Conservation (phyloP, 2,888 invertebrate genomes). For the Limenitis camilla region DNA sequence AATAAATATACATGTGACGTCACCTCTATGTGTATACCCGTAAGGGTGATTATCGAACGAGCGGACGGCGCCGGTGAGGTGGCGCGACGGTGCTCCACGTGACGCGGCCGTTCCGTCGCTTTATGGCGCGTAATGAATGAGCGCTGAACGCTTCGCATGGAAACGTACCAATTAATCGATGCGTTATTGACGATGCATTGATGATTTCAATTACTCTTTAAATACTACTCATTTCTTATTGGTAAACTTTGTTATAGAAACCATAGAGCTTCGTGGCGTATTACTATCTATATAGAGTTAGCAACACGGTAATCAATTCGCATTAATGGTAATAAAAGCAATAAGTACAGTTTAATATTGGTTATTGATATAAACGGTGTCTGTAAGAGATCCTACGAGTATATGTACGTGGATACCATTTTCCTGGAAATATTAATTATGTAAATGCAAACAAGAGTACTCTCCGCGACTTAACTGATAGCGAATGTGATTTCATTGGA, state of each 20-base stretch:
- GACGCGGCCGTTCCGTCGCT: slow-evolving; percentile 16
- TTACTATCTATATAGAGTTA: no score
- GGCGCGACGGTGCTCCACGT: background rate
- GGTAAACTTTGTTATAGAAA: no score
- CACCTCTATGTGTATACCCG: background rate
- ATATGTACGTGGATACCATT: background rate
- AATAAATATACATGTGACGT: background rate
- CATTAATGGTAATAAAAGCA: no score
- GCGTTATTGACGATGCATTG: slow-evolving; percentile 16
- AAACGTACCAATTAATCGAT: slow-evolving; percentile 22
- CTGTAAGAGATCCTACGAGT: no score
- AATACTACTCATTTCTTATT: background rate
- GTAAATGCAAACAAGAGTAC: slow-evolving; percentile 41
- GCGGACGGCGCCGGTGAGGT: background rate
- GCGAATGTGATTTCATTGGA: slow-evolving; percentile 19
- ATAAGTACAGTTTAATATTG: no score
- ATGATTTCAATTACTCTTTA: slow-evolving; percentile 3
- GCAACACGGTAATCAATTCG: no score
- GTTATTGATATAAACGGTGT: no score
- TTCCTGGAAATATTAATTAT: slow-evolving; percentile 42
- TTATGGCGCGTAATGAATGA: slow-evolving; percentile 20
- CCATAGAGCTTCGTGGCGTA: no score
- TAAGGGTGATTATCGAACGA: background rate
- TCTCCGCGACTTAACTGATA: slow-evolving; percentile 17
- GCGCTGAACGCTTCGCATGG: slow-evolving; percentile 15